These are phyloP conservation scores for Antennarius maculatus DNA, from an alignment of 2,797 vertebrate species.

Conservation along the genomic window DNA sequence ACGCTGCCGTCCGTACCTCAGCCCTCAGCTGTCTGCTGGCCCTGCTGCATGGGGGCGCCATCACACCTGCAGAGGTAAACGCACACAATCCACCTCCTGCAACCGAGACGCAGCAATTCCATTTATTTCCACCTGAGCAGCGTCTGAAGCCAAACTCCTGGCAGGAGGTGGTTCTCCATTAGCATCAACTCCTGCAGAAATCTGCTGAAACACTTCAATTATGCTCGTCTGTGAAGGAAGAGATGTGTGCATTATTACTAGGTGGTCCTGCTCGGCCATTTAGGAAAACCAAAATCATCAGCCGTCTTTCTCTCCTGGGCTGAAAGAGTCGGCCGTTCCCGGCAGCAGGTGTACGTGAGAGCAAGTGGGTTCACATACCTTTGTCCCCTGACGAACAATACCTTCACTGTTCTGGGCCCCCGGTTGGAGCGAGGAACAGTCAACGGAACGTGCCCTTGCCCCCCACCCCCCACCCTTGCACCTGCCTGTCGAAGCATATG, in stretches of 20 bases:
- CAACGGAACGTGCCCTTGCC: constrained; percentile 35
- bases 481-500: constrained; percentile 59
- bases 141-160: constrained; percentile 20
- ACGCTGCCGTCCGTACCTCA: constrained; percentile 89
- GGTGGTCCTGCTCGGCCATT: constrained; percentile 48
- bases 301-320: constrained; percentile 49
- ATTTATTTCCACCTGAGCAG: constrained; percentile 25
- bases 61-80: constrained; percentile 86
- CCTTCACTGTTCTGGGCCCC: constrained; percentile 57
- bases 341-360: constrained; percentile 72
- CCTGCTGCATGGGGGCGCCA: constrained; percentile 82
- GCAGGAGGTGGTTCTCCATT: constrained; percentile 16
- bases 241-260: constrained; percentile 47
- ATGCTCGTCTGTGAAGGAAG: constrained; percentile 49
- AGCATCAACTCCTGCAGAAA: constrained; percentile 12
- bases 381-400: constrained; percentile 69
- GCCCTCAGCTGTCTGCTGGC: constrained; percentile 92
- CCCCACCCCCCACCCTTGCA: constrained; percentile 36
- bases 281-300: constrained; percentile 44
- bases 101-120: background rate
- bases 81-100: background rate
- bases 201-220: constrained; percentile 54
- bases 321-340: constrained; percentile 52
- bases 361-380: constrained; percentile 72
- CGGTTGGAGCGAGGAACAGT: constrained; percentile 48